Base-by-base conservation (phyloP, 2,113 vertebrate genomes). In the Pao palembangensis region DNA sequence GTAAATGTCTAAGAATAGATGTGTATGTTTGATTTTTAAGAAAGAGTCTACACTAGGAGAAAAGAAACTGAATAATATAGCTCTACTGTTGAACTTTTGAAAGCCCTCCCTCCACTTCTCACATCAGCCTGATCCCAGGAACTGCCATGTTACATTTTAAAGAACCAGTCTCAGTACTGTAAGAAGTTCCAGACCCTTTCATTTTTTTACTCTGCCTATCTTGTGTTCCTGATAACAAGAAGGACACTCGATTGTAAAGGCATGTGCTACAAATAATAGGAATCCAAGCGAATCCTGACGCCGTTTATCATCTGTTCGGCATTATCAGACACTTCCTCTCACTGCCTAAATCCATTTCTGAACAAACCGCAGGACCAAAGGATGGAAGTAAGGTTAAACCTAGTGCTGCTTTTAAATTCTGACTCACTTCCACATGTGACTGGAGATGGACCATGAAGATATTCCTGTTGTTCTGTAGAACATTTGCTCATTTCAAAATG, bases 1-100 rank as follows among this genome's bases (percentile, higher is more conserved):
- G 78, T 85, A 86, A 74, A 84, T 79, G 76, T 88, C 54, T 86
- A 83, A 82, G 81, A 49, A 11, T 49, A 18, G 8, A 10, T 49
- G 47, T 49, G 6, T 49, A 18, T 49, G 17, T 49, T 49, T 82
- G 83, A 50, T 72, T 87, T 80, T 83, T 87, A 78, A 73, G 66
- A 48, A 69, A 73, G 74, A 75, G 75, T 62, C 57, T 81, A 79
- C 71, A 69, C 61, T 87, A 84, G 76, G 56, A 86, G 72, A 61
- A 84, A 77, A 76, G 75, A 16, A 47, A 47, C 64, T 56, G 71
- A 74, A 72, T 69, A 72, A 61, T 58, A 71, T 78, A 85, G 81
- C 54, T 78, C 78, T 87, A 71, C 58, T 64, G 71, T 83, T 75
- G 57, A 80, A 75, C 56, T 75, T 76, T 19, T 70, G 62, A 69